Evolutionary conservation across 2,888 invertebrate species (phyloP), one percentile per base, ranked within the genome.

Genomic region (Cabera pusaria): DNA sequence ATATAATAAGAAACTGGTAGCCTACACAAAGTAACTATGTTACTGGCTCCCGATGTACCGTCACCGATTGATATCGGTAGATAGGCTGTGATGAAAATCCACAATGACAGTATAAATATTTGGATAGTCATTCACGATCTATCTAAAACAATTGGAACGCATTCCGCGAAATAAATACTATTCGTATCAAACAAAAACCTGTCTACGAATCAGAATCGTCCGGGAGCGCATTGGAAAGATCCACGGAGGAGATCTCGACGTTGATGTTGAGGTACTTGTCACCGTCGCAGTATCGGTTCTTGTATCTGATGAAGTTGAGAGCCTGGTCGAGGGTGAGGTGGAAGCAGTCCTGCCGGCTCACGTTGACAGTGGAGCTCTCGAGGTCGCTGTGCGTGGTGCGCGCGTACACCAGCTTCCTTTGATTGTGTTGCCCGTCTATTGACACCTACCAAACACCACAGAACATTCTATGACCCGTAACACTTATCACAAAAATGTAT

Each of bases 341-440:
- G 72, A 87, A 88, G 60, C 85, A 85, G 51, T 86, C 87, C 53
- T 81, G 77, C 0, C 80, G 71, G 39, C 67, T 72, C 26, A 76
- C 61, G 55, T 72, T 80, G 3, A 76, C 46, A 0, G 76, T 58
- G 0, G 72, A 56, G 46, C 66, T 76, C 44, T 87, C 87, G n/a
- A 85, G 59, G 51, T 88, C 86, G 60, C 82, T 78, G 66, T 87
- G 87, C 0, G 84, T 78, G 5, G 63, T 56, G 8, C 87, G 64
- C n/a, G 61, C 49, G 64, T 85, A 88, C 1, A 63, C 59, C 1
- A 86, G 56, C 23, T 67, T 72, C 0, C 85, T 56, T 0, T 69
- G 59, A 52, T 74, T 73, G 52, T 79, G 68, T 19, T 72, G 72
- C 0, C 84, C 86, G 10, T 63, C 46, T 3, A 85, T 65, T 0